Evolutionary conservation across 2,113 vertebrate genomes (phyloP).

Genomic region (Poecilia latipinna): DNA sequence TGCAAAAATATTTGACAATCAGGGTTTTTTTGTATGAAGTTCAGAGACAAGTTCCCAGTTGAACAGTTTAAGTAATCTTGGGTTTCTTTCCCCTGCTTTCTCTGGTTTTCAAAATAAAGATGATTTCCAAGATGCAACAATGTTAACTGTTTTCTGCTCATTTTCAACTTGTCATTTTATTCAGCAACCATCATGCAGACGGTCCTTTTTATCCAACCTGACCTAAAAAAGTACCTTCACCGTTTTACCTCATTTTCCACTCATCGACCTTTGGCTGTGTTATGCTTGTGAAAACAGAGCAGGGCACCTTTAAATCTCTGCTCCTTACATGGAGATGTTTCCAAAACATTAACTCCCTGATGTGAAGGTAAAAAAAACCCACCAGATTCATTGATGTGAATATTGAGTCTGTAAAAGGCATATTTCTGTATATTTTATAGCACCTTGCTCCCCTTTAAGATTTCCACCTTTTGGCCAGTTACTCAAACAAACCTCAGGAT

Average conservation of each 20-base stretch:
- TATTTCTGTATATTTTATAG: background rate
- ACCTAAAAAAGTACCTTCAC: conserved; percentile 6
- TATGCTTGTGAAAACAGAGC: conserved; percentile 15
- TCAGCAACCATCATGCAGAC: background rate
- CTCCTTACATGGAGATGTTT: conserved; percentile 67
- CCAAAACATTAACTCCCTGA: conserved; percentile 9
- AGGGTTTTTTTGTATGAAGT: conserved; percentile 67
- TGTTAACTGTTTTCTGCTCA: conserved; percentile 34
- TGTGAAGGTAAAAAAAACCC: background rate
- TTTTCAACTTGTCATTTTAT: background rate
- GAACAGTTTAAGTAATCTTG: conserved; percentile 64
- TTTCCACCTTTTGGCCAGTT: background rate
- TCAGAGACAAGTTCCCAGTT: conserved; percentile 47
- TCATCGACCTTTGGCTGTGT: conserved; percentile 46
- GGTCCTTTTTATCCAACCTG: conserved; percentile 1
- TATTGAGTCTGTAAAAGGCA: background rate
- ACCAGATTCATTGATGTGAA: background rate
- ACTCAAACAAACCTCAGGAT: background rate
- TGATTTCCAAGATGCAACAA: conserved; percentile 69
- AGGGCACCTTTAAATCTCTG: background rate
- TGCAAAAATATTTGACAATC: conserved; percentile 77
- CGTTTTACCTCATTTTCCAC: conserved; percentile 41
- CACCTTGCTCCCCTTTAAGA: no score
- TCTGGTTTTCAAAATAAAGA: conserved; percentile 79
- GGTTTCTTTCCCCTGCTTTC: conserved; percentile 54